phyloP scores from a whole-genome alignment of 2,888 invertebrate species.

The Noctua pronuba region DNA sequence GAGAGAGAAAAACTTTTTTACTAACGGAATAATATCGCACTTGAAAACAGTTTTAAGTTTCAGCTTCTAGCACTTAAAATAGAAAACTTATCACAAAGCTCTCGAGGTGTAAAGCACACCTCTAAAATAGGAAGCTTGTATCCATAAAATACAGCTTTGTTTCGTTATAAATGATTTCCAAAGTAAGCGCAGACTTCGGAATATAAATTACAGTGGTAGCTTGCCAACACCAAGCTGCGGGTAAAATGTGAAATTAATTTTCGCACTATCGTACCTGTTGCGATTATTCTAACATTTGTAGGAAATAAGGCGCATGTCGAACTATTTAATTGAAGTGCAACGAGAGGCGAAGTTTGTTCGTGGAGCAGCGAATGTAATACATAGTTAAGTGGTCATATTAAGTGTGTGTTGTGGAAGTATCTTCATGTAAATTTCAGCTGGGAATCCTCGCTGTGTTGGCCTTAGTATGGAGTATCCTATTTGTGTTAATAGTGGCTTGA shows the following conservation, averaged over 20 bases:
- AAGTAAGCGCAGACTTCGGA: constrained; percentile 64
- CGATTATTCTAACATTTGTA: constrained; percentile 58
- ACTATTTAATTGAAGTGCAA: constrained; percentile 50
- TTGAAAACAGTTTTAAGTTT: constrained; percentile 37
- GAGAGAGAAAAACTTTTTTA: not conserved
- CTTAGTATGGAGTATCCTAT: constrained; percentile 1
- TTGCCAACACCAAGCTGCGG: constrained; percentile 61
- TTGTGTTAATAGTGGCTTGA: constrained; percentile 9
- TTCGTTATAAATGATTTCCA: constrained; percentile 63
- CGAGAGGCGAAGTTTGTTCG: constrained; percentile 16
- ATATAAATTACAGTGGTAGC: constrained; percentile 67
- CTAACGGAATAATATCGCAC: constrained; percentile 7
- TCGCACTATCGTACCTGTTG: constrained; percentile 69
- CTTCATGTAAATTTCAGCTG: constrained; percentile 13
- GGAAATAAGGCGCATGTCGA: constrained; percentile 32
- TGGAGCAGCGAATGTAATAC: constrained; percentile 10
- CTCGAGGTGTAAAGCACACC: constrained; percentile 33
- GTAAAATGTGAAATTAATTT: constrained; percentile 71
- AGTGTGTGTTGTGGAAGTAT: constrained; percentile 2
- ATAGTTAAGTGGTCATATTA: constrained; percentile 28
- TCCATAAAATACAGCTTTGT: constrained; percentile 62
- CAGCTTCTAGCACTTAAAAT: constrained; percentile 33
- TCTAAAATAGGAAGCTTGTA: constrained; percentile 47
- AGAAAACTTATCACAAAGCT: constrained; percentile 51
- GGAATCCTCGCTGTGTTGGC: not conserved